phyloP scores from a whole-genome alignment of 1,140 invertebrate species.

The Solen grandis region DNA sequence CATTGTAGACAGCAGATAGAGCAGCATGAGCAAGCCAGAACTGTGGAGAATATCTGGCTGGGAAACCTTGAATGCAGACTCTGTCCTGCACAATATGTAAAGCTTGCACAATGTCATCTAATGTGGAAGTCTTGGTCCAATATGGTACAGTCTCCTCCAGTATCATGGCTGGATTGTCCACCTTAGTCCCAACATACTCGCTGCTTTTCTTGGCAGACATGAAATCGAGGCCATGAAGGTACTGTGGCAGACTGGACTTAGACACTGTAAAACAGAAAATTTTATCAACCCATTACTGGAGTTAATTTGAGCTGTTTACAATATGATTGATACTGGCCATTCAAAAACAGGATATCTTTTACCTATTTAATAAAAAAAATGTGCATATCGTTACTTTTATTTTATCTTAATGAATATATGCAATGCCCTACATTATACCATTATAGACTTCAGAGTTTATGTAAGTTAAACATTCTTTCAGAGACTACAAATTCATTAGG shows the following conservation, averaged over 20 bases:
- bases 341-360: no score
- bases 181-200: constrained; percentile 43
- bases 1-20: constrained; percentile 27
- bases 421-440: no score
- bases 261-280: no score
- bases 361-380: no score
- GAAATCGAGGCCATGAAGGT: constrained; percentile 15
- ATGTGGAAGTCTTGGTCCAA: constrained; percentile 16
- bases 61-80: constrained; percentile 35
- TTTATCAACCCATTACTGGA: no score
- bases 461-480: no score
- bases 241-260: constrained; percentile 30
- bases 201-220: constrained; percentile 23
- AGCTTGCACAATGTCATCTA: constrained; percentile 41
- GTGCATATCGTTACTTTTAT: no score
- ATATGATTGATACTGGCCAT: no score
- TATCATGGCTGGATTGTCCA: constrained; percentile 50
- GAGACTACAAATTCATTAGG: no score
- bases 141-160: constrained; percentile 30
- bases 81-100: constrained; percentile 31
- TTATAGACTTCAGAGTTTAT: no score
- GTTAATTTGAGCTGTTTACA: no score
- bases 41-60: constrained; percentile 47
- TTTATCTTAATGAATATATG: no score
- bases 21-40: constrained; percentile 50